Evolutionary conservation across 2,888 invertebrate genomes (phyloP).

Genomic region (Acanthosepion lycidas): DNA sequence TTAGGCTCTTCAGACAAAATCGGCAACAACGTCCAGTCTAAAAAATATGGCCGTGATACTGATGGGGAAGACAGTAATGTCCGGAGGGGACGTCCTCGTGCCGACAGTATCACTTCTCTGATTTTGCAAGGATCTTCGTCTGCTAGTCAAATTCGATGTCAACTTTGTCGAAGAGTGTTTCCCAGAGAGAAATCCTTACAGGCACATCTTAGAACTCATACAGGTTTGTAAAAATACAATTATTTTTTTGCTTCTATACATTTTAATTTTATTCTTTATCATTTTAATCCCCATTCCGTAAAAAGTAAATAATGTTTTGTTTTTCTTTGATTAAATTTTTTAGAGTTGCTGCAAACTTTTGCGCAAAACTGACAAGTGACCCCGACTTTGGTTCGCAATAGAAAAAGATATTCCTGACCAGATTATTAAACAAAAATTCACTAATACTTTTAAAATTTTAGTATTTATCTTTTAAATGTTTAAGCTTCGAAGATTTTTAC

Average conservation of each 20-base stretch:
- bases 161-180: slow-evolving; percentile 83
- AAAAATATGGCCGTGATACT: background rate
- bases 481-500: too few species aligned
- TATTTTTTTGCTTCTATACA: background rate
- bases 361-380: too few species aligned
- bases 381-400: too few species aligned
- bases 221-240: slow-evolving; percentile 72
- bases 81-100: slow-evolving; percentile 81
- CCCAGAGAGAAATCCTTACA: slow-evolving; percentile 85
- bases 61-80: slow-evolving; percentile 52
- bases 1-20: background rate
- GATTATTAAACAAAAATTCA: too few species aligned
- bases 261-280: background rate
- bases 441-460: too few species aligned
- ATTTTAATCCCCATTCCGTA: background rate
- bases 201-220: slow-evolving; percentile 78
- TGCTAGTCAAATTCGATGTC: slow-evolving; percentile 82
- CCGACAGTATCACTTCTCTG: slow-evolving; percentile 81
- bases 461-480: too few species aligned
- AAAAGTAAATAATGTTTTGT: background rate
- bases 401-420: too few species aligned
- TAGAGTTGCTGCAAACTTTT: too few species aligned
- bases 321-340: background rate
- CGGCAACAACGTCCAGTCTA: background rate
- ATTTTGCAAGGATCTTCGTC: slow-evolving; percentile 83